These are phyloP conservation scores for Popillia japonica DNA, from an alignment of 1,140 invertebrate genomes.

Conservation along the genomic window DNA sequence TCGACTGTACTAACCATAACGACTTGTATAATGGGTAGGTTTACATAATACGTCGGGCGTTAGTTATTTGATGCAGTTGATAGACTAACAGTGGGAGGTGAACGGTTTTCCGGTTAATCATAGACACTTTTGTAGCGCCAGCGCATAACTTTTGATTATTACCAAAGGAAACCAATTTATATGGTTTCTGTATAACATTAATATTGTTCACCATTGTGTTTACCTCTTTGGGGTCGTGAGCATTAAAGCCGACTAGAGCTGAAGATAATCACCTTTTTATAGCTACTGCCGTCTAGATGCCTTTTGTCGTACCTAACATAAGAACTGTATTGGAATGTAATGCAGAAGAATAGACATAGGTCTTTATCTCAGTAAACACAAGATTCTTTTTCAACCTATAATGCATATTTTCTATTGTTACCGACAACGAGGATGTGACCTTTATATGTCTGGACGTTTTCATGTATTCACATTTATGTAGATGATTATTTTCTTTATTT, in stretches of 20 bases:
- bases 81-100: constrained; percentile 14
- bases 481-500: not conserved
- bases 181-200: not conserved
- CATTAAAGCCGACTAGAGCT: constrained; percentile 17
- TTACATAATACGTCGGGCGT: not conserved
- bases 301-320: constrained; percentile 6
- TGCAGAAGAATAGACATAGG: constrained; percentile 11
- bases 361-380: not conserved
- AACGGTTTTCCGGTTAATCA: constrained; percentile 26
- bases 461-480: not conserved
- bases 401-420: constrained; percentile 11
- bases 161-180: constrained; percentile 24
- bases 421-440: not conserved
- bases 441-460: constrained; percentile 7
- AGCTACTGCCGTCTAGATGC: constrained; percentile 14
- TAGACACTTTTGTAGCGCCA: constrained; percentile 11
- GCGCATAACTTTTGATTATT: not conserved
- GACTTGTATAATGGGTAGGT: not conserved
- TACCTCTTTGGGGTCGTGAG: constrained; percentile 20
- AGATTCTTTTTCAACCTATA: not conserved
- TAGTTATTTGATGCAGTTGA: constrained; percentile 7
- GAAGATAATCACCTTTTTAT: constrained; percentile 30
- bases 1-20: not conserved
- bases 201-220: not conserved
- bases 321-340: not conserved